Base-by-base conservation (phyloP, 2,113 vertebrate genomes). In the Oryzias celebensis region DNA sequence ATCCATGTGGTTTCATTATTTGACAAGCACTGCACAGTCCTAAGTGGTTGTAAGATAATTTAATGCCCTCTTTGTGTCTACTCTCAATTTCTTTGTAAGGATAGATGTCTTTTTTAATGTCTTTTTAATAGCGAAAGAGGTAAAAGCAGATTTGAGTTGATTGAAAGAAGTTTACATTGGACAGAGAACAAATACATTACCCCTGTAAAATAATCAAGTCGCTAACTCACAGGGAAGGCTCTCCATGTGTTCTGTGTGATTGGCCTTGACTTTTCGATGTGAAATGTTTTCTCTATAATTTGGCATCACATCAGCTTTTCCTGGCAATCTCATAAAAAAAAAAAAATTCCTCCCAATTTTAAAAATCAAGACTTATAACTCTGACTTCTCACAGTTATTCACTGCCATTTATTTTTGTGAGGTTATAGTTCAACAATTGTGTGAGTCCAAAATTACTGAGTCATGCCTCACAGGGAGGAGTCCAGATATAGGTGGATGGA, bases 71-170 rank as follows among this genome's bases (percentile, higher is more conserved):
- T 51, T 69, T 52, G 14, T 48, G 58, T 54, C 42, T 52, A 44
- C 53, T 10, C 62, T 68, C 67, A 62, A 69, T 78, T 59, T 80
- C 63, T 63, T 58, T 70, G 31, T 60, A 49, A 57, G 62, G 70
- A 84, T 72, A 60, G 53, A 82, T 78, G 67, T 70, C 50, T 84
- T 83, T 80, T 77, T 81, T 84, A 85, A 82, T 78, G 67, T 70
- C 50, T 84, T 83, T 80, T 77, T 81, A 85, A 85, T 75, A 58
- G 62, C 14, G 52, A 42, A 50, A 55, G 58, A 68, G 61, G 68
- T 49, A 63, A 53, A 73, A 10, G 43, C 24, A 22, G 47, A 69
- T 65, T 52, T 31, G 65, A 74, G 64, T 44, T 58, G 60, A 43
- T 36, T 36, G 12, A 10, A 36, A 36, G 77, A 31, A 80, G 77